Percentiles rank a stretch among this genome's conserved stretches.
phyloP scores from a whole-genome alignment of 2,113 vertebrate genomes.

The Pampusana beccarii region DNA sequence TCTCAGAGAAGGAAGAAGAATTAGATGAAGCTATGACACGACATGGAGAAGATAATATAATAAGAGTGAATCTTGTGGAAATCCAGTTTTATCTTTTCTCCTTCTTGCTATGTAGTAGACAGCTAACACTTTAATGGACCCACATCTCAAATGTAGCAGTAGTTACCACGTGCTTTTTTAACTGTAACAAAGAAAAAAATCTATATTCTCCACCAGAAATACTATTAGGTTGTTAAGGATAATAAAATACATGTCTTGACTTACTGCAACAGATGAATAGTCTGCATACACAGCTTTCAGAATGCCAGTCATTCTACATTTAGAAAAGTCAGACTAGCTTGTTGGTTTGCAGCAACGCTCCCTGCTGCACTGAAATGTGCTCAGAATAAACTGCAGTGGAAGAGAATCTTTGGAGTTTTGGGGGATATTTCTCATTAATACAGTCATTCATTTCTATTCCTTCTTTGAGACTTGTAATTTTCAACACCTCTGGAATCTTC shows the following conservation, averaged over 20 bases:
- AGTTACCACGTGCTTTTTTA: not conserved
- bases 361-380: conserved; percentile 56
- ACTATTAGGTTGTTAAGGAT: not conserved
- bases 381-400: conserved; percentile 32
- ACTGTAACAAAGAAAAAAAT: not conserved
- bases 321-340: not conserved
- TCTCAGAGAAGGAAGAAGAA: not conserved
- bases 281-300: not conserved
- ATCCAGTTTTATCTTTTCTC: not conserved
- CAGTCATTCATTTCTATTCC: not conserved
- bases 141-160: not conserved
- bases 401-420: not conserved
- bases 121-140: not conserved
- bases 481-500: not conserved
- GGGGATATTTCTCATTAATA: not conserved
- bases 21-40: not conserved
- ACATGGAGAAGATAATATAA: not conserved
- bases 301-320: conserved; percentile 29
- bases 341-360: not conserved
- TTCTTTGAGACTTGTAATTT: not conserved
- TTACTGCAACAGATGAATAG: not conserved
- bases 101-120: not conserved
- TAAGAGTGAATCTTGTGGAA: not conserved
- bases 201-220: not conserved
- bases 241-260: not conserved